These are phyloP conservation scores for Acanthosoma haemorrhoidale DNA, from an alignment of 2,888 invertebrate genomes.

Conservation along the genomic window DNA sequence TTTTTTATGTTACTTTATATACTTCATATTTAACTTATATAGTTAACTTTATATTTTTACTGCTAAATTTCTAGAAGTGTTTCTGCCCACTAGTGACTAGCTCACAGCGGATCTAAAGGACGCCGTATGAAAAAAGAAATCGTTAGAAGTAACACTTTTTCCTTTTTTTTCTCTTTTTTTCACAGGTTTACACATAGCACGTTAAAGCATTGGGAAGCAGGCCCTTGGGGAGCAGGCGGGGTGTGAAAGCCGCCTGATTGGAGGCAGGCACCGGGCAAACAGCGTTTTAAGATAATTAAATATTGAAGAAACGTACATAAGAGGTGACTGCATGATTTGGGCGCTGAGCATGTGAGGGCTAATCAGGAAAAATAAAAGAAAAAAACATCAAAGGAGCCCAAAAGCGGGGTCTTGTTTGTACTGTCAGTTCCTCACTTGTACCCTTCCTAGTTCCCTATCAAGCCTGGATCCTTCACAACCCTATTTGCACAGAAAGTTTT, in stretches of 20 bases:
- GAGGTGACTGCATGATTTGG: slow-evolving; percentile 13
- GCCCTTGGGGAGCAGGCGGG: background rate
- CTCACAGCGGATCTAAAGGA: background rate
- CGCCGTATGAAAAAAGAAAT: background rate
- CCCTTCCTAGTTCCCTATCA: background rate
- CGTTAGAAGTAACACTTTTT: background rate
- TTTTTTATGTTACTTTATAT: too few species aligned
- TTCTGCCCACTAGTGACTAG: too few species aligned
- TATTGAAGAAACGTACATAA: slow-evolving; percentile 24
- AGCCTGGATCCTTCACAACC: background rate
- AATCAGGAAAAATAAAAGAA: background rate
- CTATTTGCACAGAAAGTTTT: background rate
- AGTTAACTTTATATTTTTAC: too few species aligned
- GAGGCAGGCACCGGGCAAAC: slow-evolving; percentile 8
- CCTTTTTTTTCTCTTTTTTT: background rate
- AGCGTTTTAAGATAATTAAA: slow-evolving; percentile 20
- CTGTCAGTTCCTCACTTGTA: background rate
- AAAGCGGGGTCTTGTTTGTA: background rate
- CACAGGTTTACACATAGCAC: background rate
- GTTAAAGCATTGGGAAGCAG: background rate
- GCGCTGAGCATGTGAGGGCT: background rate
- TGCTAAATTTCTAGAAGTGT: too few species aligned
- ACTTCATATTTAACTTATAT: too few species aligned
- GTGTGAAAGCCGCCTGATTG: slow-evolving; percentile 16
- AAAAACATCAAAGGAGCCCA: background rate